Evolutionary conservation across 2,113 vertebrate genomes (phyloP).

Genomic region (Platysternon megacephalum): DNA sequence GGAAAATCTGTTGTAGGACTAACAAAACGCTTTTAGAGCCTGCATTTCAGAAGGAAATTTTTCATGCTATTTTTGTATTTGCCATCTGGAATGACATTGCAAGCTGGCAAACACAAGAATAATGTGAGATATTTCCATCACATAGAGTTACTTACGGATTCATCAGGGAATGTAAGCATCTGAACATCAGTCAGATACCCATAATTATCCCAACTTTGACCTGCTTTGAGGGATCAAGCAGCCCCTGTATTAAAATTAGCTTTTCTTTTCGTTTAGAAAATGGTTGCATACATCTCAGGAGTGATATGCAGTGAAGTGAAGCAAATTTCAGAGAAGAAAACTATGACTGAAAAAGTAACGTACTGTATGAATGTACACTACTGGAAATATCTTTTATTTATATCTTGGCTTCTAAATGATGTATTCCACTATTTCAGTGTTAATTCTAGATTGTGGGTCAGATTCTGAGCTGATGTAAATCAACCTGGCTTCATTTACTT

Average conservation of each 20-base stretch:
- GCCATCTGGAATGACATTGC: constrained; percentile 78
- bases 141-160: constrained; percentile 35
- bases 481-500: not conserved
- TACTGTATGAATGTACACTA: not conserved
- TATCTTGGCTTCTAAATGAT: not conserved
- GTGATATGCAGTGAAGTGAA: not conserved
- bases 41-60: constrained; percentile 62
- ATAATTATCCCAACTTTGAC: constrained; percentile 57
- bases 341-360: not conserved
- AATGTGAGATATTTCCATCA: constrained; percentile 65
- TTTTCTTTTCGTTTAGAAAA: not conserved
- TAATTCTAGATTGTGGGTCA: not conserved
- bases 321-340: not conserved
- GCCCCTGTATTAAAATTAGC: not conserved
- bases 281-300: rapidly evolving
- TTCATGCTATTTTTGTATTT: constrained; percentile 72
- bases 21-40: constrained; percentile 45
- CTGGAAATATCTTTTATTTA: not conserved
- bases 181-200: constrained; percentile 41
- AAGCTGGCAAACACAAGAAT: constrained; percentile 68
- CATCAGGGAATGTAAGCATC: constrained; percentile 51
- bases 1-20: constrained; percentile 41
- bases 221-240: constrained; percentile 35
- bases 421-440: not conserved
- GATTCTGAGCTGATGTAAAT: not conserved